phyloP scores from a whole-genome alignment of 2,888 invertebrate genomes.

The Cyrtodaria siliqua region DNA sequence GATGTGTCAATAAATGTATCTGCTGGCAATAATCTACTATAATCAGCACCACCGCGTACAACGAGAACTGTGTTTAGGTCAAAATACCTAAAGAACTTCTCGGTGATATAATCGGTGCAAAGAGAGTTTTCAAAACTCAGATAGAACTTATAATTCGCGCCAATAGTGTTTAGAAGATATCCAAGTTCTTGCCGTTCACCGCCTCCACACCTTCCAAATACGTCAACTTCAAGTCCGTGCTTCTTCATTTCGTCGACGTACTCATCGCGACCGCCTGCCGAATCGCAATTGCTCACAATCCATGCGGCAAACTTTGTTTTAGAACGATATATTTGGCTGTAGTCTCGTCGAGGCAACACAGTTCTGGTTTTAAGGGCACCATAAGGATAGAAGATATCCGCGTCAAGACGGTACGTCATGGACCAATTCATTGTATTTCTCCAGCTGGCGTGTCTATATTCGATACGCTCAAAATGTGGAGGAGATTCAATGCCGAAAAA shows the following conservation, averaged over 20 bases:
- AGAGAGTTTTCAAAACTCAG: constrained; percentile 80
- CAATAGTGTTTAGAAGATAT: too few species aligned
- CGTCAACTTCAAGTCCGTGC: constrained; percentile 61
- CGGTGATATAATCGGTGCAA: constrained; percentile 81
- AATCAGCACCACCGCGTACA: too few species aligned
- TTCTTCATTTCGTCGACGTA: constrained; percentile 56
- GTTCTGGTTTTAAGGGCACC: neutral
- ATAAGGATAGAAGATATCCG: too few species aligned
- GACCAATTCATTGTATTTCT: too few species aligned
- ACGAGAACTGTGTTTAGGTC: neutral
- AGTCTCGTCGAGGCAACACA: constrained; percentile 1
- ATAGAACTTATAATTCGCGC: constrained; percentile 76
- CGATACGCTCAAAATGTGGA: too few species aligned
- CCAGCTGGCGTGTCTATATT: too few species aligned
- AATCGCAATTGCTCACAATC: constrained; percentile 69
- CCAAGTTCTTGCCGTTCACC: neutral
- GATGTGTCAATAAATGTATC: too few species aligned
- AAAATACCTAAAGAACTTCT: constrained; percentile 76
- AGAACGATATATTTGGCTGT: constrained; percentile 11
- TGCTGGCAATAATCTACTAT: too few species aligned
- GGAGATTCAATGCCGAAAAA: too few species aligned
- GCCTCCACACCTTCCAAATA: constrained; percentile 64
- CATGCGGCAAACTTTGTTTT: constrained; percentile 61
- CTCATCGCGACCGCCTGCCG: constrained; percentile 54
- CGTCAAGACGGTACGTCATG: too few species aligned